Conservation (phyloP, 2,888 invertebrate species). For the Machimus rusticus region DNA sequence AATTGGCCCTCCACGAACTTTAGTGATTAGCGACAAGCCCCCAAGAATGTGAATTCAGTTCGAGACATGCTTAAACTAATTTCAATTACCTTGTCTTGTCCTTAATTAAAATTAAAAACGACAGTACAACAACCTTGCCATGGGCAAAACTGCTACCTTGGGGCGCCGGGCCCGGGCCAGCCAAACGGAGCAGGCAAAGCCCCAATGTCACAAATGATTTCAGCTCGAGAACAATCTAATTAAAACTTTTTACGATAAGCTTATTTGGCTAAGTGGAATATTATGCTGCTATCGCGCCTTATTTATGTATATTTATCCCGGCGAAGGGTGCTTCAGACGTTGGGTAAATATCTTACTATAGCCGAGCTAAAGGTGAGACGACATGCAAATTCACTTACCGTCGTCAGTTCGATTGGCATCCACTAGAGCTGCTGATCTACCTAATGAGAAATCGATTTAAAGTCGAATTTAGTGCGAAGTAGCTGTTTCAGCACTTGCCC, state of each 20-base stretch:
- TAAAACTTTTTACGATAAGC: constrained; percentile 47
- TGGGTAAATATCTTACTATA: background rate
- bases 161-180: background rate
- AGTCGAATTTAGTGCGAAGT: background rate
- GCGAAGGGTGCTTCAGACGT: background rate
- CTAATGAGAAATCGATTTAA: constrained; percentile 22
- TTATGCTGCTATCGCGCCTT: constrained; percentile 42
- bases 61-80: background rate
- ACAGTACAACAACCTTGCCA: background rate
- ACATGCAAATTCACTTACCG: constrained; percentile 27
- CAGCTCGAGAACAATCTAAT: constrained; percentile 42
- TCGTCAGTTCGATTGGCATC: constrained; percentile 4
- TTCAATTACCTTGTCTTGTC: background rate
- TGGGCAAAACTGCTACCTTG: background rate
- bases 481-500: background rate
- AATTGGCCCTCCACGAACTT: background rate
- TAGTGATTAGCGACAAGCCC: background rate
- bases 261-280: constrained; percentile 48
- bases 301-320: constrained; percentile 20
- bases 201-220: constrained; percentile 5
- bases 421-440: background rate
- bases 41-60: background rate
- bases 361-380: background rate
- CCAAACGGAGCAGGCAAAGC: background rate
- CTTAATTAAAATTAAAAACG: constrained; percentile 27